Evolutionary conservation across 2,888 invertebrate genomes (phyloP).

Genomic region (Sminthurides aquaticus): DNA sequence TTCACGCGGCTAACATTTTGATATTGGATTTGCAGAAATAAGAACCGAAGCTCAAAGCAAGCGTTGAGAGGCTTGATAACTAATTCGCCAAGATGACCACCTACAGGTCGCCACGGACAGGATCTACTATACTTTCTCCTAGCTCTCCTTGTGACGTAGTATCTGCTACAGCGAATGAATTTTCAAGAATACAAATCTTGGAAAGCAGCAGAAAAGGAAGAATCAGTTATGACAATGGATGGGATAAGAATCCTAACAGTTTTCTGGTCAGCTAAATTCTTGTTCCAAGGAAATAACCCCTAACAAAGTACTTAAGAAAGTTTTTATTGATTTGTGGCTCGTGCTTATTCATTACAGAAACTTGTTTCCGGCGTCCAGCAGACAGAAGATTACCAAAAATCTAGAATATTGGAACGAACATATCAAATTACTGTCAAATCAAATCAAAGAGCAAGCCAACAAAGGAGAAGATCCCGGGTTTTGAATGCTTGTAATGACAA

Average conservation of each 20-base stretch:
- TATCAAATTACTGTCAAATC: slow-evolving; percentile 18
- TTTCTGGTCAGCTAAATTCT: slow-evolving; percentile 26
- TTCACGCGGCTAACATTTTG: too few species aligned
- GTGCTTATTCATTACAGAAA: slow-evolving; percentile 12
- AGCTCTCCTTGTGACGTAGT: too few species aligned
- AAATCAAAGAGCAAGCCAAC: background rate
- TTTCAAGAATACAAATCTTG: slow-evolving; percentile 22
- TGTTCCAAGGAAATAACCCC: too few species aligned
- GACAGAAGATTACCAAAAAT: slow-evolving; percentile 2
- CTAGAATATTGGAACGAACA: slow-evolving; percentile 10
- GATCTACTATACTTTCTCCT: too few species aligned
- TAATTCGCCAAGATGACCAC: too few species aligned
- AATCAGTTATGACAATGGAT: slow-evolving; percentile 35
- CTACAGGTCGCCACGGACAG: too few species aligned
- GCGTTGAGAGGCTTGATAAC: too few species aligned
- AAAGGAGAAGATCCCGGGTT: background rate
- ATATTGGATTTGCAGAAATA: too few species aligned
- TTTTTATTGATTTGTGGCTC: slow-evolving; percentile 3
- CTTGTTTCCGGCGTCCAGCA: slow-evolving; percentile 19
- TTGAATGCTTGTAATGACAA: background rate
- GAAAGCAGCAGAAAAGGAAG: slow-evolving; percentile 34
- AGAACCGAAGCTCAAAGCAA: too few species aligned
- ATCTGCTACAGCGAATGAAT: slow-evolving; percentile 10
- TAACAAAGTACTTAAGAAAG: too few species aligned
- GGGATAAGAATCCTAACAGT: slow-evolving; percentile 34